Evolutionary conservation across 2,113 vertebrate species (phyloP).

Genomic region (Paradoxurus hermaphroditus): DNA sequence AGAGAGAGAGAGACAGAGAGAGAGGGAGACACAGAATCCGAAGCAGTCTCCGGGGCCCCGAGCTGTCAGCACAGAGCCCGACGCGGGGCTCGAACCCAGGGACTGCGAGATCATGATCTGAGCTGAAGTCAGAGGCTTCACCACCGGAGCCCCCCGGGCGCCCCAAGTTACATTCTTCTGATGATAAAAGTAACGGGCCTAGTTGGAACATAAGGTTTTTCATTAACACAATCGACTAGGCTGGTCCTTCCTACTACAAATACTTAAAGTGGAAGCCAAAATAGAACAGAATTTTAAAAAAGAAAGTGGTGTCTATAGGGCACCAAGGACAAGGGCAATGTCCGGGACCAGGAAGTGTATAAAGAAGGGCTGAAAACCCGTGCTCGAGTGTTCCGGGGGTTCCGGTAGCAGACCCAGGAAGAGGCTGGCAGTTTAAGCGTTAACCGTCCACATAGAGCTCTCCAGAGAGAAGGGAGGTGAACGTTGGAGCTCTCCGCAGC

Average conservation of each 20-base stretch:
- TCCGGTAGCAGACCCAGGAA: not conserved
- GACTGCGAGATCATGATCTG: not conserved
- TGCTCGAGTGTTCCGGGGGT: not conserved
- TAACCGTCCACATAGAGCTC: rapidly evolving
- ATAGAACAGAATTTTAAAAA: not conserved
- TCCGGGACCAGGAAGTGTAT: not conserved
- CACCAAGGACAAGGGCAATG: not conserved
- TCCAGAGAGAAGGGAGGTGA: not conserved
- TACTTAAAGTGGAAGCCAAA: not conserved
- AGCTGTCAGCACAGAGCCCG: not conserved
- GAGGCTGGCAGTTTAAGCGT: not conserved
- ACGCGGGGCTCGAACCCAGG: not conserved
- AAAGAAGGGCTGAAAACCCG: not conserved
- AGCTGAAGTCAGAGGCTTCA: not conserved
- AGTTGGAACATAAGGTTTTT: not conserved
- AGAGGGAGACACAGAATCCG: not conserved
- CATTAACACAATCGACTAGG: not conserved
- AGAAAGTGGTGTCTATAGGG: not conserved
- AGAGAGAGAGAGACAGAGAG: too few relatives aligned
- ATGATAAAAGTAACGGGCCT: not conserved
- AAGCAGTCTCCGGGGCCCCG: not conserved
- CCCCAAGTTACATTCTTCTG: not conserved
- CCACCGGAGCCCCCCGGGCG: not conserved
- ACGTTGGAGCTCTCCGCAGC: not conserved
- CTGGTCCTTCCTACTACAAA: not conserved